Evolutionary conservation across 2,113 vertebrate genomes (phyloP).

Genomic region (Ochotona curzoniae): DNA sequence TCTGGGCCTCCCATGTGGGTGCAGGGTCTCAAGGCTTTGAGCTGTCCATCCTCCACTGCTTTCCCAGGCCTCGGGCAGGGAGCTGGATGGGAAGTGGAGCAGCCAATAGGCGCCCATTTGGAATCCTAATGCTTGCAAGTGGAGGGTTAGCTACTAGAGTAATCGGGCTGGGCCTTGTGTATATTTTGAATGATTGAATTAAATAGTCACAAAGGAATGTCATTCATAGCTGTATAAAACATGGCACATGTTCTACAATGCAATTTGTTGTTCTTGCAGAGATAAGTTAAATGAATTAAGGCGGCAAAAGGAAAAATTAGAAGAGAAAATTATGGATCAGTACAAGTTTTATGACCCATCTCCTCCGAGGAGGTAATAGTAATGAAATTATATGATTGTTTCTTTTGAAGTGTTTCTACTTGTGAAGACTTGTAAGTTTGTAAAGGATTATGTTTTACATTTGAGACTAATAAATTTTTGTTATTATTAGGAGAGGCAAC

Average conservation of each 20-base stretch:
- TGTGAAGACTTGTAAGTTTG: neutral
- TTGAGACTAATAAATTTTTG: slow-evolving; percentile 69
- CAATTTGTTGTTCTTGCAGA: slow-evolving; percentile 84
- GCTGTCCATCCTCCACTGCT: too few species aligned
- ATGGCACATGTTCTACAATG: slow-evolving; percentile 56
- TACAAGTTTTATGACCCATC: slow-evolving; percentile 99
- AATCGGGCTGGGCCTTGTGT: neutral
- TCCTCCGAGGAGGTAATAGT: slow-evolving; percentile 94
- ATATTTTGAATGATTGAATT: slow-evolving; percentile 21
- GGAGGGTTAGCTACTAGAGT: too few species aligned
- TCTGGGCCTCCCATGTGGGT: too few species aligned
- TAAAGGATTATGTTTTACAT: slow-evolving; percentile 3
- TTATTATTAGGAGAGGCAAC: slow-evolving; percentile 93
- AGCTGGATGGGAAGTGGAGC: too few species aligned
- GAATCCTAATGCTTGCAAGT: too few species aligned
- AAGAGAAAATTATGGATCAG: slow-evolving; percentile 99
- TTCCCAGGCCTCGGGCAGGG: too few species aligned
- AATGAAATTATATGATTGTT: slow-evolving; percentile 19
- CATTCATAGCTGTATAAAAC: slow-evolving; percentile 21
- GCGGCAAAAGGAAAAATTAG: slow-evolving; percentile 98
- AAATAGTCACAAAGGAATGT: slow-evolving; percentile 15
- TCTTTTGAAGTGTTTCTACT: neutral
- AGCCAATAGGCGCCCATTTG: too few species aligned
- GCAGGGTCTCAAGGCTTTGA: too few species aligned
- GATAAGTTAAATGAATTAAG: slow-evolving; percentile 98